Base-by-base conservation (phyloP, 53 echinoderm and acorn worm species). In the Antedon mediterranea region DNA sequence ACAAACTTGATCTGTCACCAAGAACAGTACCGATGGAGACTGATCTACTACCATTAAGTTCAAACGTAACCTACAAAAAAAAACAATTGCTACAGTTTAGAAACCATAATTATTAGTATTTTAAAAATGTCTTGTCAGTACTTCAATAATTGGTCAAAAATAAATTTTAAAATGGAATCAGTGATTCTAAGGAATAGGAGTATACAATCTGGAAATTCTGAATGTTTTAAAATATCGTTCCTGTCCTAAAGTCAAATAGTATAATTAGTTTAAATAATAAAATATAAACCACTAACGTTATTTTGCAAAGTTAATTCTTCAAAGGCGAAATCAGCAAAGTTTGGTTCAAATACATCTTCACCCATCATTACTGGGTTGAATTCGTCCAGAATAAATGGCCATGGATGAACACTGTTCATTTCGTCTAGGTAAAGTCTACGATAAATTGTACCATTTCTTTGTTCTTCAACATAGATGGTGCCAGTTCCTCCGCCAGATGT, bases 371-470 rank as follows among this genome's bases (percentile, higher is more conserved):
- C 75, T 15, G 93, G 93, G 43, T 93, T 93, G 30, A 78, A 81
- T 43, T 93, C 90, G 1, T 43, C 70, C 30, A 93, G 81, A 73
- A 93, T 74, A 72, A 93, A 85, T 0, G 81, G 76, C 71, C 87
- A 90, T 2, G 84, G 77, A 23, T 90, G 90, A 11, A 28, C 32
- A 34, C 79, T 85, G 81, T 84, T 84, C 76, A 90, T 90, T 32
- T 88, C 88, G 80, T 93, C 88, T 72, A 93, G 71, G 33, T 93
- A 93, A n/a, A 93, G 82, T 77, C 93, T 87, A 28, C 82, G 90
- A 74, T 79, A 87, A 43, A 80, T 83, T 13, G 89, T 87, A 8
- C 86, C 86, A 79, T 93, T 93, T 78, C 75, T 43, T 30, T 78
- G 71, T 77, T 93, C 88, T 80, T 93, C 93, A 20, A 87, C 88